Conservation (phyloP, 2,113 vertebrate species). For the Pluvianellus socialis region DNA sequence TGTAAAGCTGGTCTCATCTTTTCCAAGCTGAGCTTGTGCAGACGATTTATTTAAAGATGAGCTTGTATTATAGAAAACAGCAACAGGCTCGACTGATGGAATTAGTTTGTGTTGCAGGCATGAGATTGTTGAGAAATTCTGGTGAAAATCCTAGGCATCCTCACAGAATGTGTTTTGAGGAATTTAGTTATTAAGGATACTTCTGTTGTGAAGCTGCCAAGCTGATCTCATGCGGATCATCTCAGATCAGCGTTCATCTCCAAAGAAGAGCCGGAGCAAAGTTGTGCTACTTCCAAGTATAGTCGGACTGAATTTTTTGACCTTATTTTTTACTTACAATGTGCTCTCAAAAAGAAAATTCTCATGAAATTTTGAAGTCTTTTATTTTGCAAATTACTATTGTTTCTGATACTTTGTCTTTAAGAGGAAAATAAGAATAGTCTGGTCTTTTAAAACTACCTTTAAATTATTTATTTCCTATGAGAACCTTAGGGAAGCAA, state of each 20-base stretch:
- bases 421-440: background rate
- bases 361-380: background rate
- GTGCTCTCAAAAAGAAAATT: background rate
- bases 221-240: background rate
- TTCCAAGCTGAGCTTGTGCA: background rate
- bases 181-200: background rate
- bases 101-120: background rate
- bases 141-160: background rate
- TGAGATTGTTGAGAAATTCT: background rate
- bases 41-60: background rate
- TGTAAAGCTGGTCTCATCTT: background rate
- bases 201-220: background rate
- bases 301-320: background rate
- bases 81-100: background rate
- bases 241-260: background rate
- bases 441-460: background rate
- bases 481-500: background rate
- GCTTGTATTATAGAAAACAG: background rate
- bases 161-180: background rate
- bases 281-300: background rate
- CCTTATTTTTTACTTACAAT: background rate
- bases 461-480: background rate
- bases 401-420: background rate
- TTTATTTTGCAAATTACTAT: background rate
- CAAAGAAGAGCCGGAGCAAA: background rate